Conservation (phyloP, 2,888 invertebrate genomes). For the Nomada fabriciana region DNA sequence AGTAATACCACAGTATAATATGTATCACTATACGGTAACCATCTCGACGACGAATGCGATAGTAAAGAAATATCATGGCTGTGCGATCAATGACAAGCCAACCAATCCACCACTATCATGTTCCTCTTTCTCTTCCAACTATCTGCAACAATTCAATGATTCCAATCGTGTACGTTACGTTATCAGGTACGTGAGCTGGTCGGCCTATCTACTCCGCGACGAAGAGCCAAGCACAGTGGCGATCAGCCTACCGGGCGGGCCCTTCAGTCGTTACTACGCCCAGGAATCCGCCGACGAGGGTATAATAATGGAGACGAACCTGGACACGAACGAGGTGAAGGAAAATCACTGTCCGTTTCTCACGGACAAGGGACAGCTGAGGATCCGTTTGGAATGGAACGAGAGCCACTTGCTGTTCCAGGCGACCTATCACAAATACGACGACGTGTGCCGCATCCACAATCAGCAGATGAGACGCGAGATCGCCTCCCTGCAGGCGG, state of each 20-base stretch:
- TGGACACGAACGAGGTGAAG: constrained; percentile 90
- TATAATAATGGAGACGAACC: constrained; percentile 92
- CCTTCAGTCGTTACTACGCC: constrained; percentile 92
- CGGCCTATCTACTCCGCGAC: constrained; percentile 88
- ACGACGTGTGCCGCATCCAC: constrained; percentile 92
- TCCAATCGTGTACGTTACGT: background rate
- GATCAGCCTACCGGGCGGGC: constrained; percentile 89
- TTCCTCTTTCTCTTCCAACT: background rate
- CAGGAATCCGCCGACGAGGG: constrained; percentile 92
- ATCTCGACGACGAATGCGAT: too few species aligned
- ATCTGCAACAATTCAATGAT: too few species aligned
- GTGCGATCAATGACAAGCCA: too few species aligned
- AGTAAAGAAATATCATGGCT: too few species aligned
- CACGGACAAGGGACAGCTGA: constrained; percentile 90
- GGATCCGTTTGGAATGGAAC: constrained; percentile 93
- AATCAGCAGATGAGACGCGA: constrained; percentile 94
- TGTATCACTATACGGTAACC: too few species aligned
- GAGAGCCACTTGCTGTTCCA: constrained; percentile 92
- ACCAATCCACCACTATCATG: background rate
- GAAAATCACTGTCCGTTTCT: constrained; percentile 89
- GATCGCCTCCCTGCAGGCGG: constrained; percentile 91
- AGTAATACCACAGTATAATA: too few species aligned
- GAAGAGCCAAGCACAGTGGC: constrained; percentile 88
- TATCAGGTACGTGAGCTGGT: constrained; percentile 88
- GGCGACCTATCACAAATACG: constrained; percentile 93